Conservation (phyloP, 35 echinoderm and acorn worm genomes). For the Lytechinus pictus region DNA sequence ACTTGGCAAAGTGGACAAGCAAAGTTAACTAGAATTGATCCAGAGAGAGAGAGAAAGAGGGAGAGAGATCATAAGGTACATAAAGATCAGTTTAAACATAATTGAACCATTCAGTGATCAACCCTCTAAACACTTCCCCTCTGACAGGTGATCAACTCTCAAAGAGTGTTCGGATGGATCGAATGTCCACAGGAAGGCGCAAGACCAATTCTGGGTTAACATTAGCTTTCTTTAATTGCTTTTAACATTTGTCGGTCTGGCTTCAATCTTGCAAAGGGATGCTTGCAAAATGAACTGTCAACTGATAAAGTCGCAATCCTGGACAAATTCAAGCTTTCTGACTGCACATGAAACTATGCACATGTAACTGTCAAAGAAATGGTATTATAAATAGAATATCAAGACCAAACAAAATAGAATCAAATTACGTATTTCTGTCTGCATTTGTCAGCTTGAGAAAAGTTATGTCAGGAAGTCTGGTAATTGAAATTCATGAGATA, state of each 20-base stretch:
- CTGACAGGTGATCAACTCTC: not conserved
- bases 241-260: not conserved
- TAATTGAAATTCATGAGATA: no score
- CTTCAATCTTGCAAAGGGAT: not conserved
- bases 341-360: no score
- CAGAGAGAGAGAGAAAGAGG: not conserved
- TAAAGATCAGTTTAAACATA: not conserved
- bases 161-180: not conserved
- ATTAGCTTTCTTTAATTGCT: not conserved
- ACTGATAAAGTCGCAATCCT: not conserved
- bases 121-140: constrained; percentile 9
- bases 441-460: no score
- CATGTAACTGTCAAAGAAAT: no score
- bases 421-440: no score
- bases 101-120: not conserved
- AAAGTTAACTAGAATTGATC: not conserved
- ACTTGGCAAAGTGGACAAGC: not conserved
- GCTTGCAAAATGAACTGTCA: not conserved
- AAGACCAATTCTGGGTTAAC: constrained; percentile 1
- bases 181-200: not conserved
- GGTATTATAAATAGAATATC: no score
- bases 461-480: no score
- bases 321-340: no score
- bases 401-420: no score
- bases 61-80: not conserved